phyloP scores from a whole-genome alignment of 1,140 invertebrate genomes.

The Leptinotarsa undecemlineata region DNA sequence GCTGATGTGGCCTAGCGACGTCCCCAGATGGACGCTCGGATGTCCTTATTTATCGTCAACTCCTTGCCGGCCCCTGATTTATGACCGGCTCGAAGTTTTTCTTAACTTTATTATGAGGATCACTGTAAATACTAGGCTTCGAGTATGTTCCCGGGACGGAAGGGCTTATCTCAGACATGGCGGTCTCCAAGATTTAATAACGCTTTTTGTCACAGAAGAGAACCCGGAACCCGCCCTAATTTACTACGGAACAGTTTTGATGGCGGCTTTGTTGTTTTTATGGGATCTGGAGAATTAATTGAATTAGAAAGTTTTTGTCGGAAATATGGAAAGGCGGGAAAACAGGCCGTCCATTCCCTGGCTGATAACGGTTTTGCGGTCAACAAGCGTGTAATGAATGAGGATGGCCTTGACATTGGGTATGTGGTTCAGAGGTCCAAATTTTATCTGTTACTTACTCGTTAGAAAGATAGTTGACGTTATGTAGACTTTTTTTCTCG shows the following conservation, averaged over 20 bases:
- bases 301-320: slow-evolving; percentile 15
- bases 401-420: too few species aligned
- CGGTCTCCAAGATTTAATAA: slow-evolving; percentile 28
- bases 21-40: slow-evolving; percentile 24
- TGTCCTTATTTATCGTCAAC: slow-evolving; percentile 29
- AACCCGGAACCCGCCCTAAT: neutral
- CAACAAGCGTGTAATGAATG: neutral
- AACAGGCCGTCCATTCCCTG: neutral
- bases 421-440: too few species aligned
- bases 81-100: slow-evolving; percentile 25
- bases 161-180: slow-evolving; percentile 29
- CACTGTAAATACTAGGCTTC: slow-evolving; percentile 23
- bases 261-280: slow-evolving; percentile 11
- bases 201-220: slow-evolving; percentile 17
- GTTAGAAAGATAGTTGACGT: too few species aligned
- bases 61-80: slow-evolving; percentile 24
- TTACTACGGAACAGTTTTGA: neutral
- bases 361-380: neutral
- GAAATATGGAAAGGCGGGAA: slow-evolving; percentile 4
- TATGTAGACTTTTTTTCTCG: too few species aligned
- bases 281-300: slow-evolving; percentile 1
- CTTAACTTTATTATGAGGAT: slow-evolving; percentile 32
- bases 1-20: slow-evolving; percentile 13
- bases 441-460: too few species aligned
- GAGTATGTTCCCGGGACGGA: slow-evolving; percentile 8